Conservation (phyloP, 2,888 invertebrate species). For the Drosophila prolongata region DNA sequence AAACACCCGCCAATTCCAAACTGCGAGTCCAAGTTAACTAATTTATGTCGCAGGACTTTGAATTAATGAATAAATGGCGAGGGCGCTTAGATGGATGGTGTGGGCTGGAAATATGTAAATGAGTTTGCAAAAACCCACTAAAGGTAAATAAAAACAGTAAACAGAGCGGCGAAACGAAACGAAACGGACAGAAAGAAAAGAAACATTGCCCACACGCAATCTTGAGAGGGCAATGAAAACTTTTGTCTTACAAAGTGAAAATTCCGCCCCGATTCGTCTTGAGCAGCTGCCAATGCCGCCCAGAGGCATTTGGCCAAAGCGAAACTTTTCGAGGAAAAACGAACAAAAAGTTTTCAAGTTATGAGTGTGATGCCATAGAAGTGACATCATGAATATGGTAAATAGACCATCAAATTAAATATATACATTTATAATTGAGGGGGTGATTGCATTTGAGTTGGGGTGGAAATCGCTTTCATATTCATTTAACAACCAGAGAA, state of each 20-base stretch:
- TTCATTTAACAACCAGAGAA: slow-evolving; percentile 12
- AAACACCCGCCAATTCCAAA: slow-evolving; percentile 45
- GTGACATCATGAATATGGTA: slow-evolving; percentile 43
- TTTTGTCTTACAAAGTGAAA: slow-evolving; percentile 71
- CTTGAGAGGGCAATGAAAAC: slow-evolving; percentile 73
- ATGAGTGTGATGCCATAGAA: slow-evolving; percentile 31
- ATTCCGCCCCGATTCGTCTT: slow-evolving; percentile 50
- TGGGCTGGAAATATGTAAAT: slow-evolving; percentile 69
- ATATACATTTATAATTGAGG: slow-evolving; percentile 39
- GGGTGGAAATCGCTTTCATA: slow-evolving; percentile 15
- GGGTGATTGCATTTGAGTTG: slow-evolving; percentile 9
- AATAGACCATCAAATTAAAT: slow-evolving; percentile 44
- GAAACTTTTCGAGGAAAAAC: slow-evolving; percentile 46
- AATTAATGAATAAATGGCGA: slow-evolving; percentile 80
- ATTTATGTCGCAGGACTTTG: slow-evolving; percentile 79
- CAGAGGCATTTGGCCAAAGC: slow-evolving; percentile 29
- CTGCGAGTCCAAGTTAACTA: slow-evolving; percentile 75
- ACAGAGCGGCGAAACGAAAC: slow-evolving; percentile 33
- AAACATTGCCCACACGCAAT: slow-evolving; percentile 65
- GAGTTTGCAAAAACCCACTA: slow-evolving; percentile 51
- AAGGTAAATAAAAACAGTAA: slow-evolving; percentile 44
- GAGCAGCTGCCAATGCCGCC: slow-evolving; percentile 60
- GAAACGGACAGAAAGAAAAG: slow-evolving; percentile 58
- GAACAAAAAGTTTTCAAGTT: slow-evolving; percentile 35
- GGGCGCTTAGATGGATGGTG: slow-evolving; percentile 75